A percentile compares a stretch with the other conserved stretches of the same genome.
Evolutionary conservation across 2,797 vertebrate genomes (phyloP).

Genomic region (Peromyscus melanophrys): DNA sequence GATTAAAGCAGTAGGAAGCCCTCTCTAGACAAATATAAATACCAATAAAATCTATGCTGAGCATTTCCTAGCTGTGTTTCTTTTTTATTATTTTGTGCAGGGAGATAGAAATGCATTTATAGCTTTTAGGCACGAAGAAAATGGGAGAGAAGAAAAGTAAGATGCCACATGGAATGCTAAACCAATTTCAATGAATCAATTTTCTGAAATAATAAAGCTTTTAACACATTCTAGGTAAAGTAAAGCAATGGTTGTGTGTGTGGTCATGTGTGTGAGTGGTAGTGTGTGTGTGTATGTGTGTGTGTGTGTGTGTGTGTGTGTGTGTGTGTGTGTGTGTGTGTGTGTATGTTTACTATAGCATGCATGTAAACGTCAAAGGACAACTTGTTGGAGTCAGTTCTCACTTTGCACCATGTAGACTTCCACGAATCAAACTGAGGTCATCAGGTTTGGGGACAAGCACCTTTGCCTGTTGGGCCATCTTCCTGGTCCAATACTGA

Average conservation of each 20-base stretch:
- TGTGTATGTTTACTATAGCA: not conserved
- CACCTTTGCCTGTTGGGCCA: not conserved
- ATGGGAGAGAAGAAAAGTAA: constrained; percentile 29
- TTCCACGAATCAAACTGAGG: not conserved
- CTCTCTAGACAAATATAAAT: constrained; percentile 70
- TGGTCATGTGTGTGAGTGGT: not conserved
- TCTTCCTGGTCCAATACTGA: not conserved
- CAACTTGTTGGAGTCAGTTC: not conserved
- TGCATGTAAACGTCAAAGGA: not conserved
- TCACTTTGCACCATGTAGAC: not conserved
- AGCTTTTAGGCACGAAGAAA: not conserved
- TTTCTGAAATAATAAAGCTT: constrained; percentile 25
- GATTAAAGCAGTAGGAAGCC: constrained; percentile 60
- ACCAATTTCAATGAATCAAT: not conserved
- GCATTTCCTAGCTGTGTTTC: constrained; percentile 40
- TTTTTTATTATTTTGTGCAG: constrained; percentile 64
- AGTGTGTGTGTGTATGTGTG: not conserved
- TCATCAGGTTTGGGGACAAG: not conserved
- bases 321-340: not conserved
- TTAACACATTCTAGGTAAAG: constrained; percentile 5
- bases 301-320: not conserved
- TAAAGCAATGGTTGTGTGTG: not conserved
- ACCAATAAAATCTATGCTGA: constrained; percentile 51
- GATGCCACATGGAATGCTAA: not conserved
- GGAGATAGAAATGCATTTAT: constrained; percentile 49